Conservation (phyloP, 92 coral and sea anemone genomes). For the Porites lobata region DNA sequence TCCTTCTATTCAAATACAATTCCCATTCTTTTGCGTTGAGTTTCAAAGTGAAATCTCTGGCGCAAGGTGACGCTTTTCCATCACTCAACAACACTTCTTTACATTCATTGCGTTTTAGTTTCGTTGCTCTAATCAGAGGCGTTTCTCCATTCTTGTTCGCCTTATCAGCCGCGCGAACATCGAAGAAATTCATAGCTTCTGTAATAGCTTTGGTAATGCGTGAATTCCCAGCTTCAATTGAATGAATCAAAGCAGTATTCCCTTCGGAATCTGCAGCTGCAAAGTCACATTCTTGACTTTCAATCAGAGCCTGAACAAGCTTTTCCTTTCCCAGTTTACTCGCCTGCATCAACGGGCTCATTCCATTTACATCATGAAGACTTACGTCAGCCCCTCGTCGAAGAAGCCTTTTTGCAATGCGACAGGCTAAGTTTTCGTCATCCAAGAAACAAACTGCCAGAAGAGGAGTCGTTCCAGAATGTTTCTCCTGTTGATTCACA, state of each 20-base stretch:
- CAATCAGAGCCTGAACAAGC: constrained; percentile 51
- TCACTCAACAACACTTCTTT: constrained; percentile 48
- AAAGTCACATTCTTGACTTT: constrained; percentile 62
- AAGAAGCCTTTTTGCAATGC: constrained; percentile 64
- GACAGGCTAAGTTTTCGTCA: constrained; percentile 66
- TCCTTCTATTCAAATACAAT: not conserved
- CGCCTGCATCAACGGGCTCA: constrained; percentile 79
- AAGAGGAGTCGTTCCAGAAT: constrained; percentile 72
- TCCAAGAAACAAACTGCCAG: constrained; percentile 69
- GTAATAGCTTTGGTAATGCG: constrained; percentile 60
- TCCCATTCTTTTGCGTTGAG: constrained; percentile 73
- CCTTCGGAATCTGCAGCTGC: constrained; percentile 67
- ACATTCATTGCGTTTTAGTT: constrained; percentile 62
- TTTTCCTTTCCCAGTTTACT: constrained; percentile 68
- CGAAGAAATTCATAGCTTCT: constrained; percentile 57
- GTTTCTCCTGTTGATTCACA: constrained; percentile 62
- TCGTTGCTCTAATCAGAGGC: constrained; percentile 73
- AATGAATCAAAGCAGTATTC: constrained; percentile 70
- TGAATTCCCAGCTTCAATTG: constrained; percentile 70
- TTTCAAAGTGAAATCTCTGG: constrained; percentile 73
- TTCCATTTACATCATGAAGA: constrained; percentile 59
- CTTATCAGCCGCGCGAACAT: constrained; percentile 67
- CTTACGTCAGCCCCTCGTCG: constrained; percentile 69
- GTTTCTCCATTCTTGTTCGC: constrained; percentile 80
- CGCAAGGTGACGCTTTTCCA: constrained; percentile 78